These are phyloP conservation scores for Dasypus novemcinctus DNA, from an alignment of 2,113 vertebrate species.

Conservation along the genomic window DNA sequence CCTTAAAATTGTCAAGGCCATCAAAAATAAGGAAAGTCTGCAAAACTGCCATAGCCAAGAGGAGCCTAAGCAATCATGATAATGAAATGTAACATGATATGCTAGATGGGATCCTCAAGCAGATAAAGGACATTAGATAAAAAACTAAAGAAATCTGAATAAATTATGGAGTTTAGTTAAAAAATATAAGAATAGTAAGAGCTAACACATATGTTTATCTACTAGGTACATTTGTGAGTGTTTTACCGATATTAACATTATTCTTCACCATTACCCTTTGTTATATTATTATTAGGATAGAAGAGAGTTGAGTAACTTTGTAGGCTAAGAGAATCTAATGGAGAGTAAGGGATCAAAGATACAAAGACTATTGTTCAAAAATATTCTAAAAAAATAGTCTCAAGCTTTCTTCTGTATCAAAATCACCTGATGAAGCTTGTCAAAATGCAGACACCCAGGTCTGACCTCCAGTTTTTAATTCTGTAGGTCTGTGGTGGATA, in stretches of 20 bases:
- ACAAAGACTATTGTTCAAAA: background rate
- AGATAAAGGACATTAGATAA: background rate
- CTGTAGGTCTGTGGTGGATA: background rate
- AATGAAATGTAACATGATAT: too few species aligned
- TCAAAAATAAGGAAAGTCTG: background rate
- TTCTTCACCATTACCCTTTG: background rate
- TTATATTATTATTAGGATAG: background rate
- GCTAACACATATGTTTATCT: background rate
- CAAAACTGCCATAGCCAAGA: background rate
- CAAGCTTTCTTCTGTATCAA: background rate
- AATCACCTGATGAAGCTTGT: background rate
- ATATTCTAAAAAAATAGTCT: background rate
- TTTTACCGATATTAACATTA: background rate
- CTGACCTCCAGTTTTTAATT: conserved; percentile 1
- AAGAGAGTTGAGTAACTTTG: background rate
- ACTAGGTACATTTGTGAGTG: too few species aligned
- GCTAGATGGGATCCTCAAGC: background rate
- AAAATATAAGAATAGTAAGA: background rate
- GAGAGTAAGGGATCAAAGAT: background rate
- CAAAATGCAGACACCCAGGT: background rate
- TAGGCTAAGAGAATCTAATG: background rate
- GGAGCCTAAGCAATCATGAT: background rate
- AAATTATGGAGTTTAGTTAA: background rate
- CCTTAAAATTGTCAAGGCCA: background rate
- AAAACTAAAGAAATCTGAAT: background rate